Evolutionary conservation across 1,140 invertebrate species (phyloP).

Genomic region (Trichogramma pretiosum): DNA sequence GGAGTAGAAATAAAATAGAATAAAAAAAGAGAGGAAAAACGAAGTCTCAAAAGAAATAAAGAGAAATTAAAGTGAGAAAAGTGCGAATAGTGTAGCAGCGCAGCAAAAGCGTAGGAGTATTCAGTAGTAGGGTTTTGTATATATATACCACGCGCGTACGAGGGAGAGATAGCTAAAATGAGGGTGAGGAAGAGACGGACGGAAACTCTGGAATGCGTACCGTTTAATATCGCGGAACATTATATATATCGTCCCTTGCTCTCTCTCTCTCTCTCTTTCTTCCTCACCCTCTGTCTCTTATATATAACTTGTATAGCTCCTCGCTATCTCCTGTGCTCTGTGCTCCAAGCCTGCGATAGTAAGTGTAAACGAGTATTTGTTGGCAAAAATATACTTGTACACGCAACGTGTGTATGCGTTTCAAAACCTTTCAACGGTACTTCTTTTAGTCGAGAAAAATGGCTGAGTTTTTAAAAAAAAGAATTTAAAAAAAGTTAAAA

Average conservation of each 20-base stretch:
- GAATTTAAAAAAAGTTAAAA: too few relatives aligned
- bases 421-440: too few relatives aligned
- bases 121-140: too few relatives aligned
- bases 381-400: too few relatives aligned
- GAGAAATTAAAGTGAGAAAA: slow-evolving; percentile 13
- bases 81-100: too few relatives aligned
- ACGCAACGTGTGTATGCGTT: too few relatives aligned
- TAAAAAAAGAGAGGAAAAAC: slow-evolving; percentile 2
- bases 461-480: too few relatives aligned
- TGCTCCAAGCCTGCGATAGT: slow-evolving; percentile 15
- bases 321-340: too few relatives aligned
- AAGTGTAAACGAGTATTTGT: slow-evolving; percentile 19
- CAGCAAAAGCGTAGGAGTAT: too few relatives aligned
- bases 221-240: slow-evolving; percentile 48
- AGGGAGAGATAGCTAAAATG: slow-evolving; percentile 6
- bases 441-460: too few relatives aligned
- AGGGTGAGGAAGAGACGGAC: slow-evolving; percentile 30
- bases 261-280: slow-evolving; percentile 29
- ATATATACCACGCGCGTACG: too few relatives aligned
- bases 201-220: slow-evolving; percentile 44
- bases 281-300: slow-evolving; percentile 15
- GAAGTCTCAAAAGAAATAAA: neutral
- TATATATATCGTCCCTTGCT: slow-evolving; percentile 45
- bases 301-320: too few relatives aligned
- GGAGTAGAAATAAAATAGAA: neutral